Percentiles rank a stretch among this genome's conserved stretches.
Evolutionary conservation across 2,797 vertebrate species (phyloP).

Genomic region (Cossypha heuglini): DNA sequence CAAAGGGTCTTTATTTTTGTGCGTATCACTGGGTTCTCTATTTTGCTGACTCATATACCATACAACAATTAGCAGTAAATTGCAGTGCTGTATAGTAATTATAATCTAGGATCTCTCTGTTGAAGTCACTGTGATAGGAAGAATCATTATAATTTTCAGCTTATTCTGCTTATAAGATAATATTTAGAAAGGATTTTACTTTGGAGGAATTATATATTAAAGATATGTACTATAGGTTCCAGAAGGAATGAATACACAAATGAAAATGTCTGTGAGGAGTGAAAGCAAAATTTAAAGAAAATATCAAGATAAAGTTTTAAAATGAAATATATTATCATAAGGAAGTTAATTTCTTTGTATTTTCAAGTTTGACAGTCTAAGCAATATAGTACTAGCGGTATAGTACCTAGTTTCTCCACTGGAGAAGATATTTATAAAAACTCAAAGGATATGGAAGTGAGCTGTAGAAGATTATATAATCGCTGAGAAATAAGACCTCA

Average conservation of each 20-base stretch:
- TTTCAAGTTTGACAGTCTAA: neutral
- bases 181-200: neutral
- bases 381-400: neutral
- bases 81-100: neutral
- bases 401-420: neutral
- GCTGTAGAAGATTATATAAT: neutral
- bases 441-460: neutral
- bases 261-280: neutral
- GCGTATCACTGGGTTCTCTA: neutral
- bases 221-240: neutral
- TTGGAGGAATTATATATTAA: neutral
- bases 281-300: neutral
- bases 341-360: neutral
- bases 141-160: neutral
- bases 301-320: neutral
- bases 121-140: neutral
- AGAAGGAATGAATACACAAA: neutral
- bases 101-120: neutral
- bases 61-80: constrained; percentile 2
- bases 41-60: constrained; percentile 23
- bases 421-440: neutral
- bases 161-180: neutral
- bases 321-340: neutral
- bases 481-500: neutral
- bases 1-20: constrained; percentile 46